phyloP scores from a whole-genome alignment of 1,140 invertebrate genomes.

The Panagrolaimus sp. region DNA sequence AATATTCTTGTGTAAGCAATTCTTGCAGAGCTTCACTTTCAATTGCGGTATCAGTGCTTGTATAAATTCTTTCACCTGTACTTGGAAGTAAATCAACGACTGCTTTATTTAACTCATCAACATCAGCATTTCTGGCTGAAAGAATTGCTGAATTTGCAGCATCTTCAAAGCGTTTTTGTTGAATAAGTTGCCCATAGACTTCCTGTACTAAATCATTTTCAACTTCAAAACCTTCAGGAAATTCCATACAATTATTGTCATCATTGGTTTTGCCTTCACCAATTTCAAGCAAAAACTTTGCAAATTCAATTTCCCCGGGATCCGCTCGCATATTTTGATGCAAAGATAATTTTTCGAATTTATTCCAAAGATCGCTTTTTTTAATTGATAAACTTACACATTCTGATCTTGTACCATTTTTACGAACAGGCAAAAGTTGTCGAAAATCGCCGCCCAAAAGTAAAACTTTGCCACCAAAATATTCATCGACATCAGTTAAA shows the following conservation, averaged over 20 bases:
- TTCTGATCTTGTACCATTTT: constrained; percentile 13
- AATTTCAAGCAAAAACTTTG: neutral
- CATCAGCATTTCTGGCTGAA: neutral
- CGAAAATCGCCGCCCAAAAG: constrained; percentile 28
- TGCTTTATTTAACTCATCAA: neutral
- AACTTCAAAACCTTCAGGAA: constrained; percentile 3
- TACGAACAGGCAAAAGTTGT: constrained; percentile 40
- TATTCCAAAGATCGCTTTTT: neutral
- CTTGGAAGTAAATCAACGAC: neutral
- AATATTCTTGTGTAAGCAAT: constrained; percentile 45
- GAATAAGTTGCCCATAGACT: constrained; percentile 12
- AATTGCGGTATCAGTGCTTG: neutral
- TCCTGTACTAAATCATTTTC: constrained; percentile 17
- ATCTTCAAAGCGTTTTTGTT: neutral
- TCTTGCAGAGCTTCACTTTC: neutral
- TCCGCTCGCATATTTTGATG: constrained; percentile 2
- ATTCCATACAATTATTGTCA: neutral
- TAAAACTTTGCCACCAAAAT: neutral
- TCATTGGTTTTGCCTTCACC: neutral
- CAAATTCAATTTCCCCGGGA: neutral
- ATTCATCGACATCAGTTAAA: neutral
- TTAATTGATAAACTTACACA: constrained; percentile 18
- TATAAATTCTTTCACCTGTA: neutral
- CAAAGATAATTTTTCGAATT: constrained; percentile 6
- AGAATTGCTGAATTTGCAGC: constrained; percentile 17